A percentile compares a stretch with the other conserved stretches of the same genome.
Evolutionary conservation across 2,888 invertebrate species (phyloP).

Genomic region (Steromphala cineraria): DNA sequence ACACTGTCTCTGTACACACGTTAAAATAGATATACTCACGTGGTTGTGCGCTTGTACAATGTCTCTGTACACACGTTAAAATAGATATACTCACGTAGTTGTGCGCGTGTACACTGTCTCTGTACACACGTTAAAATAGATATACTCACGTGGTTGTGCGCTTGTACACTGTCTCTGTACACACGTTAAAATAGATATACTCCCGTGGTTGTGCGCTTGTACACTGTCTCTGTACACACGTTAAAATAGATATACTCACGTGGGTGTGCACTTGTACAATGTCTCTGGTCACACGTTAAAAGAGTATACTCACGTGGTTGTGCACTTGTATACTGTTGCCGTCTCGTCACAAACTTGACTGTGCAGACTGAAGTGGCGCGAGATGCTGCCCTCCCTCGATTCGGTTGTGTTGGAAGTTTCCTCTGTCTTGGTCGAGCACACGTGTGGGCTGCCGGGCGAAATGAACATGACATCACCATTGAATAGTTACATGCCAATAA

Average conservation of each 20-base stretch:
- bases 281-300: background rate
- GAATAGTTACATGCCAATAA: too few species aligned
- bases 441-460: slow-evolving; percentile 43
- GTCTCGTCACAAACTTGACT: slow-evolving; percentile 59
- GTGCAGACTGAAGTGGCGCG: slow-evolving; percentile 38
- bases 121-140: too few species aligned
- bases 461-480: background rate
- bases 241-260: too few species aligned
- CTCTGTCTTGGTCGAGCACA: slow-evolving; percentile 40
- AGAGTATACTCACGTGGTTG: slow-evolving; percentile 51
- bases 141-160: too few species aligned
- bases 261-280: too few species aligned
- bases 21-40: too few species aligned
- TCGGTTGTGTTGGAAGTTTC: slow-evolving; percentile 26
- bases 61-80: too few species aligned
- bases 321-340: slow-evolving; percentile 61
- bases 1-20: too few species aligned
- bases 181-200: slow-evolving; percentile 21
- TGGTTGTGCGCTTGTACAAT: too few species aligned
- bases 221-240: slow-evolving; percentile 1
- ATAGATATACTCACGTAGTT: slow-evolving; percentile 44
- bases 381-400: slow-evolving; percentile 9
- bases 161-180: too few species aligned
- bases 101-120: slow-evolving; percentile 8
- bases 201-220: slow-evolving; percentile 37